Evolutionary conservation across 2,113 vertebrate genomes (phyloP), one percentile per base, ranked within the genome.

Genomic region (Dryoscopus gambensis): DNA sequence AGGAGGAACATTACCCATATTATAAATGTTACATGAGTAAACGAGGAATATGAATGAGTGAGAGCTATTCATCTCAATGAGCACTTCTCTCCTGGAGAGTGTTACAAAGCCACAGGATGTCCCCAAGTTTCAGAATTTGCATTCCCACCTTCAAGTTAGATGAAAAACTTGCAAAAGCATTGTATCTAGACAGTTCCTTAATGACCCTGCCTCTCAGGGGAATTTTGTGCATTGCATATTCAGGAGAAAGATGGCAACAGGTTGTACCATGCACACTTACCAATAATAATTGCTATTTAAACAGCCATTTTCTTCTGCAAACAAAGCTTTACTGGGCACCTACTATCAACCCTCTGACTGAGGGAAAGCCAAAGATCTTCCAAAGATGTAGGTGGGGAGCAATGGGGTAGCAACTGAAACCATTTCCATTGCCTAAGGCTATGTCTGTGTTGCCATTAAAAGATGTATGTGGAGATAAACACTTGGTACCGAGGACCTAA

Each of bases 101-200:
- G 59, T 37, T 95, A 74, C 50, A 95, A 84, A 97, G 90, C 81
- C 50, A 95, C 50, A 44, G 93, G 79, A 76, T 90, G 69, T 93
- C 95, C 87, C 86, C 68, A 91, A 50, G 88, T 89, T 93, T 91
- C 56, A 75, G 89, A 57, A 97, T 93, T 84, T 97, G 92, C 84
- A 90, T 97, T 97, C 94, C 77, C 80, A 87, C 87, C 80, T 82
- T 74, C 60, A 52, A 97, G 55, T 82, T 89, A 94, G 93, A 91
- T 92, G 62, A 97, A 97, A 97, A 87, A 67, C 89, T 76, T 74
- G 85, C 81, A 94, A 90, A 95, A 97, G 57, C 83, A 13, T 63
- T 69, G 50, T 90, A 88, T 93, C 90, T 92, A 96, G 55, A 89
- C 64, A 84, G 85, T 20, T 91, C 79, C 97, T 96, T 96, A 95